These are phyloP conservation scores for Nothoprocta perdicaria DNA, from an alignment of 2,113 vertebrate genomes.

Conservation along the genomic window DNA sequence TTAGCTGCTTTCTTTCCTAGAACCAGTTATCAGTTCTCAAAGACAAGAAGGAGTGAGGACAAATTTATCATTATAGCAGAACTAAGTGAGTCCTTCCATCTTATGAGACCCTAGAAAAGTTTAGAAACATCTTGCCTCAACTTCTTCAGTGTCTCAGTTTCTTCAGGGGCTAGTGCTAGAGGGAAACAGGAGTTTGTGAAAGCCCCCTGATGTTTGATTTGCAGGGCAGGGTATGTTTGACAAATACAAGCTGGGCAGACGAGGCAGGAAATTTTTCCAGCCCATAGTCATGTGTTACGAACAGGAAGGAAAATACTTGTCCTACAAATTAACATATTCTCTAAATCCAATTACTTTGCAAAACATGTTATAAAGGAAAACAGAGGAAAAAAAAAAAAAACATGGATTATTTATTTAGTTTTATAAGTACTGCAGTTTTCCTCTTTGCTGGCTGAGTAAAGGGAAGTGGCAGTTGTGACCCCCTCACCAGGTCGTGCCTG, in stretches of 20 bases:
- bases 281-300: background rate
- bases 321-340: background rate
- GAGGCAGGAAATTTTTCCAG: slow-evolving; percentile 10
- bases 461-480: background rate
- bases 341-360: background rate
- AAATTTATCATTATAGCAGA: background rate
- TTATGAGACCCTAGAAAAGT: background rate
- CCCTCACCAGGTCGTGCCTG: background rate
- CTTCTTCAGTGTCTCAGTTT: background rate
- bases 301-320: background rate
- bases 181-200: background rate
- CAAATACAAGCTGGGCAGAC: background rate
- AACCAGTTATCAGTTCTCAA: background rate
- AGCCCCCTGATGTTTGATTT: background rate
- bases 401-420: background rate
- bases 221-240: background rate
- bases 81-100: background rate
- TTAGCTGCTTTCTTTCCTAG: background rate
- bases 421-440: background rate
- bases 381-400: background rate
- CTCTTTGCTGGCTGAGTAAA: background rate
- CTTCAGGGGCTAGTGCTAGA: background rate
- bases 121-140: background rate
- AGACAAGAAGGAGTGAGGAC: background rate
- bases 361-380: background rate